Base-by-base conservation (phyloP, 2,113 vertebrate species). In the Rhinichthys klamathensis region DNA sequence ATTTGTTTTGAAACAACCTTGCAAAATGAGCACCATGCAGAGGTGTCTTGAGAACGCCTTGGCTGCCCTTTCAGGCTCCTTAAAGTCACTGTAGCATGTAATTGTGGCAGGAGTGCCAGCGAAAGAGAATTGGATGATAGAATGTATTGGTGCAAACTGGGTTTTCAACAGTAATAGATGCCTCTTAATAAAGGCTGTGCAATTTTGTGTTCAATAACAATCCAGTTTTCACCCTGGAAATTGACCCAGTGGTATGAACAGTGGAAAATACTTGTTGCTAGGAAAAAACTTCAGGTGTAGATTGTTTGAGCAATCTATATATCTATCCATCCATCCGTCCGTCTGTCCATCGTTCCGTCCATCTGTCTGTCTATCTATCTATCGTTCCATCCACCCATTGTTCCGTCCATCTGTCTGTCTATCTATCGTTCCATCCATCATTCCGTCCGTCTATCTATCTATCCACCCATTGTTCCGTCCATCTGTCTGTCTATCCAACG, bases 1-100 rank as follows among this genome's bases (percentile, higher is more conserved):
- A 58, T 83, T 60, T 83, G 69, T 83, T 83, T 83, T 60, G 54
- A 83, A 83, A 74, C 82, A 73, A 73, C 32, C 35, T 83, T 56
- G 23, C 67, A 60, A 56, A 56, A 41, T 13, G 82, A 25, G 82
- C 51, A 80, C 1, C 78, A 18, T 25, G 58, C 58, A 46, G 78
- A 63, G 56, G 78, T 80, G 78, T 80, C 78, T 80, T 63, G 78
- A 80, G 58, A 80, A 80, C 35, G 38, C 35, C 58, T 63, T 80
- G 35, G 58, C 78, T 80, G 78, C 58, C 78, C 78, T 80, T 80
- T 63, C 58, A 25, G 78, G 78, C 58, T 80, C 58, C 38, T 80
- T 63, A 80, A 80, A 80, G 58, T 63, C 35, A 63, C n/a, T 80
- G 78, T 80, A 80, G 78, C 78, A 80, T 80, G 58, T 80, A 61